Base-by-base conservation (phyloP, 2,888 invertebrate genomes). In the Polymixis lichenea region DNA sequence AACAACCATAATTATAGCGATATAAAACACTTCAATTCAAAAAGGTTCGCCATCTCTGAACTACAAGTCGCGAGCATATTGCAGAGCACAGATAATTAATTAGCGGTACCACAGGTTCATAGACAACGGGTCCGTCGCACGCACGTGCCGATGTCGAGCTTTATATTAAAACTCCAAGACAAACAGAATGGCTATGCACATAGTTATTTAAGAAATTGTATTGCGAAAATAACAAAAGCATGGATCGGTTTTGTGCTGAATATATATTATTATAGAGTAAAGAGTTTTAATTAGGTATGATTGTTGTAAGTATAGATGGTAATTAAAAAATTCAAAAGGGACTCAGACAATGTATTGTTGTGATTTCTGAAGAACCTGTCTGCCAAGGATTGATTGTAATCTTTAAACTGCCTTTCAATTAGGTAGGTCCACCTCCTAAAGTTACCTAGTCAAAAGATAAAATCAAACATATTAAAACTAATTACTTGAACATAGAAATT, bases 41-140 rank as follows among this genome's bases (percentile, higher is more conserved):
- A 64, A 51, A 53, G 25, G 32, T 78, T 73, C 4, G 25, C 51
- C 22, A 64, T 17, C 64, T 32, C 75, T 74, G 64, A 76, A 80
- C 74, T 71, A 82, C 77, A 80, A 78, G 80, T 80, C 71, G 75
- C 70, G 78, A 79, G 82, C 80, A 81, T 66, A 72, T 19, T 72
- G 68, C 79, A 74, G 84, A 86, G 83, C 85, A 83, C 82, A 84
- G 87, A 87, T 86, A 89, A 90, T 90, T 90, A 90, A 90, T 90
- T 88, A 90, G 85, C 87, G 84, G 86, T 71, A 87, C 77, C 83
- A 65, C 77, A 84, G 82, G 86, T 85, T 87, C 80, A 85, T 83
- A 77, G 83, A 85, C 67, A 75, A 78, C 80, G 84, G 79, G 60
- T 75, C 77, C 83, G 88, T 86, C 87, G 78, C 69, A 69, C 65